Percentiles rank a stretch among this genome's conserved stretches.
These are phyloP conservation scores for Lycophotia porphyrea DNA, from an alignment of 2,888 invertebrate genomes.

Conservation along the genomic window DNA sequence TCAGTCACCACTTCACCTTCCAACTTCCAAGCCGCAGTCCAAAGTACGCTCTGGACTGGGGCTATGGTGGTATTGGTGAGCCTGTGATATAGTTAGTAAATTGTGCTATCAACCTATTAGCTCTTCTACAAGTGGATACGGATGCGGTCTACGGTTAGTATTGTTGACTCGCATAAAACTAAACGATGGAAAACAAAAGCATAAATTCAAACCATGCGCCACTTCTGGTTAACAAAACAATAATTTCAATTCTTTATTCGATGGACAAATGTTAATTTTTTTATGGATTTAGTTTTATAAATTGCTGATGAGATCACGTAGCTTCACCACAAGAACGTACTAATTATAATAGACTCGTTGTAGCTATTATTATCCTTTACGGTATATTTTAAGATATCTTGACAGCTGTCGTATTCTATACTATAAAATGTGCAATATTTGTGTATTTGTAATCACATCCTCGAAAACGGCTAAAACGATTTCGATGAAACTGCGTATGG, in stretches of 20 bases:
- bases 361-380: conserved; percentile 31
- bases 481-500: no score
- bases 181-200: neutral
- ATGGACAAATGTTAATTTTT: neutral
- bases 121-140: no score
- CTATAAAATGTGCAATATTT: neutral
- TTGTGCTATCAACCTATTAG: no score
- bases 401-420: conserved; percentile 32
- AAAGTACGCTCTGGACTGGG: no score
- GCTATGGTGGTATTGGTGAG: no score
- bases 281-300: conserved; percentile 26
- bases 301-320: conserved; percentile 13
- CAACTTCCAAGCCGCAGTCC: no score
- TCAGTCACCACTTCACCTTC: no score
- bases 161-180: neutral
- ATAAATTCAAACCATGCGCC: neutral
- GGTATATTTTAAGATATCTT: conserved; percentile 39
- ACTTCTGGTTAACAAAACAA: neutral
- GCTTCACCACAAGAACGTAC: conserved; percentile 15
- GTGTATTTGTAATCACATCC: neutral
- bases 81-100: no score
- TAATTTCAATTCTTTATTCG: conserved; percentile 3
- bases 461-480: neutral
- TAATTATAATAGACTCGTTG: conserved; percentile 26
- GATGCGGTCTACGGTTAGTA: no score